Conservation (phyloP, 1,140 invertebrate genomes). For the Nasonia giraulti region DNA sequence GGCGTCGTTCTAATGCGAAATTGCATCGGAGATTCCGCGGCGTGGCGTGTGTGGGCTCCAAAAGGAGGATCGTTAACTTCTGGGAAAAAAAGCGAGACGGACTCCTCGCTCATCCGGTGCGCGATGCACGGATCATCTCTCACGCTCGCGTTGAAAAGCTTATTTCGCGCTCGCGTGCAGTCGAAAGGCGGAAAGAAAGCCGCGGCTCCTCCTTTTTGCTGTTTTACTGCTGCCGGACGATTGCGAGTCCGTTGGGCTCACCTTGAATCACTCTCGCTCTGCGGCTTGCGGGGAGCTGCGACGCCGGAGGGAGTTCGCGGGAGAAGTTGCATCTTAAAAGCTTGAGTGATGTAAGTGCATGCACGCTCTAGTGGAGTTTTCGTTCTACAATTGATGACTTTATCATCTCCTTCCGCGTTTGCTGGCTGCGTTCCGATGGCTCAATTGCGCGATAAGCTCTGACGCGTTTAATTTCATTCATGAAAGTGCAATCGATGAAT, state of each 20-base stretch:
- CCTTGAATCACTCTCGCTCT: slow-evolving; percentile 20
- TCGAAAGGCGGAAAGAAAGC: no score
- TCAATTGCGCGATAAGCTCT: neutral
- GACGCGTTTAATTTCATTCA: no score
- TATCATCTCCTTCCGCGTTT: no score
- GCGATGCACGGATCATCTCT: neutral
- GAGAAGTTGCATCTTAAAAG: neutral
- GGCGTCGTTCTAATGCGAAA: neutral
- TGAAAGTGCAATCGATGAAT: no score
- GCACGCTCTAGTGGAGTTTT: neutral
- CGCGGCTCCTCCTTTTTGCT: neutral
- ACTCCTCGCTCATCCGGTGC: no score
- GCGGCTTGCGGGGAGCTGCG: neutral
- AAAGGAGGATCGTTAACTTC: no score
- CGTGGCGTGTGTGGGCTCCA: neutral
- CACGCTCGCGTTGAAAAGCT: neutral
- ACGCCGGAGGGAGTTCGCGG: neutral
- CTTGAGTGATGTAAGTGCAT: no score
- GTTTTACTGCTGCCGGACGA: neutral
- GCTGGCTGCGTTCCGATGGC: neutral
- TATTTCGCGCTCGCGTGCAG: neutral
- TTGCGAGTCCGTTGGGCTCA: slow-evolving; percentile 38
- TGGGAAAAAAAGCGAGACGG: no score
- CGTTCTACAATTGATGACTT: neutral
- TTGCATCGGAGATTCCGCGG: neutral